Evolutionary conservation across 2,113 vertebrate species (phyloP), one percentile per base, ranked within the genome.

Genomic region (Etia nguti): DNA sequence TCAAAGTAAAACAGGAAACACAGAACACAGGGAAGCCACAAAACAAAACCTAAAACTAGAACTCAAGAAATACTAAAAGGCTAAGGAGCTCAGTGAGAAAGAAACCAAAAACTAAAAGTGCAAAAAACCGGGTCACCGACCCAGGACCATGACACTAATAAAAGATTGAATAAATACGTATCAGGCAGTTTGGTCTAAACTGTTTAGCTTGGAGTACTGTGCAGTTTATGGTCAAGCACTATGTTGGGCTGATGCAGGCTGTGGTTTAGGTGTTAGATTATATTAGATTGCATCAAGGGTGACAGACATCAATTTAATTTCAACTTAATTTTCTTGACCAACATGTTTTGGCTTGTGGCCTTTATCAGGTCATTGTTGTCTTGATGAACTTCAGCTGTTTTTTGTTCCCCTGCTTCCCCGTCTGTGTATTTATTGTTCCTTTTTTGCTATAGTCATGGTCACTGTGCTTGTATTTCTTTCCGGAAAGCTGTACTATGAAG

Each of bases 151-250:
- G n/a, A n/a, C n/a, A n/a, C n/a, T n/a, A 68, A 68, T 41, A 68
- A 68, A 41, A 65, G 12, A n/a, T n/a, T 62, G 10, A 16, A 62
- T 36, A n/a, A 36, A 2, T 34, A 68, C 7, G 1, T 68, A 22
- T 22, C 2, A 68, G 0, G 60, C 22, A 13, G 0, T 68, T 20
- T 8, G 6, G 62, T 4, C 60, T 65, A 38, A 65, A 65, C 4
- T 22, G 60, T 38, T 8, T 65, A 65, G 60, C 18, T 3, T 65
- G 60, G 2, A 65, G 34, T 12, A 65, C 20, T n/a, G 2, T 65
- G 10, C 34, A 68, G 62, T 36, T 41, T 68, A 68, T 22, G 1
- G 7, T 8, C 34, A 15, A 38, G 62, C 34, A 9, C 62, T 8
- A 41, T 68, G 34, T 41, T 41, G 34, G 20, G 20, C 34, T 22